phyloP scores from a whole-genome alignment of 2,797 vertebrate species.

The Otus scops region DNA sequence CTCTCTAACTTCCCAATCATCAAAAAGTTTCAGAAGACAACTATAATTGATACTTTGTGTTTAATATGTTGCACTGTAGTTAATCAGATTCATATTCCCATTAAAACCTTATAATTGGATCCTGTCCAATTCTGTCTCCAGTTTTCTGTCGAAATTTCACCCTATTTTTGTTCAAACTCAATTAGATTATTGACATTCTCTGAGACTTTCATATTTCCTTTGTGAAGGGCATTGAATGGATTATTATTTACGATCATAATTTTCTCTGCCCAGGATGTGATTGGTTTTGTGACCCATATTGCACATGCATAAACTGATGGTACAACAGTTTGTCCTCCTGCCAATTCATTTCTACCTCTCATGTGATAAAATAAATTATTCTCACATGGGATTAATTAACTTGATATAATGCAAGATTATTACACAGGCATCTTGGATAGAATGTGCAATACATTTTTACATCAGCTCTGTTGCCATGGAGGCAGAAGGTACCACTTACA shows the following conservation, averaged over 20 bases:
- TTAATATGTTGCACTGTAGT: not conserved
- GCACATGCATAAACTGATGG: not conserved
- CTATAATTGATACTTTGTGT: not conserved
- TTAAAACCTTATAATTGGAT: constrained; percentile 5
- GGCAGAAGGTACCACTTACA: not conserved
- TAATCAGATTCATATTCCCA: not conserved
- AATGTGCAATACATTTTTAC: not conserved
- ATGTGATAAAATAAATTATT: not conserved
- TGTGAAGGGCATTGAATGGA: not conserved
- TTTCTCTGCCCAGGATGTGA: not conserved
- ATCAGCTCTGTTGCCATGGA: not conserved
- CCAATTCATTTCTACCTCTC: constrained; percentile 19
- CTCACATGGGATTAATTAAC: not conserved
- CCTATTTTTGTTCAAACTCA: constrained; percentile 45
- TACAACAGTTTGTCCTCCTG: not conserved
- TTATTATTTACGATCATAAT: constrained; percentile 2
- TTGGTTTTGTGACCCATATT: constrained; percentile 22
- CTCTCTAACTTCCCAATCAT: not conserved
- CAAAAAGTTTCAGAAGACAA: not conserved
- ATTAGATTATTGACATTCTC: constrained; percentile 51
- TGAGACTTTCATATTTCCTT: not conserved
- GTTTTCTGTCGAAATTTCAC: constrained; percentile 34
- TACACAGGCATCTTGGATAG: not conserved
- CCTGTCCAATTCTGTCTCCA: not conserved
- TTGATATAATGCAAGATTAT: not conserved